Evolutionary conservation across 2,888 invertebrate species (phyloP).

Genomic region (Hydriomena furcata): DNA sequence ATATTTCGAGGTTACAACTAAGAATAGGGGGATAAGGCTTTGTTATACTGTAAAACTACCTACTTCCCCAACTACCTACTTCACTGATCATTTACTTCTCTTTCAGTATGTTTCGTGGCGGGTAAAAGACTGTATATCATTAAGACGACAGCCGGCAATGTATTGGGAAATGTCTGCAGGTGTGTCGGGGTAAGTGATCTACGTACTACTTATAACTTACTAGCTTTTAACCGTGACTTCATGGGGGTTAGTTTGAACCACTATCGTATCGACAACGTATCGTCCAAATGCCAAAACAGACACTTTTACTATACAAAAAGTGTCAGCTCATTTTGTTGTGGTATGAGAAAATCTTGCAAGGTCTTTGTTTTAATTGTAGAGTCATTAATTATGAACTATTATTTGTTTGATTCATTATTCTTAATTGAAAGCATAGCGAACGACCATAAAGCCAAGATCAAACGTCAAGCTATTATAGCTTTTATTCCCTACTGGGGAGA

Average conservation of each 20-base stretch:
- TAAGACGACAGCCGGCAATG: constrained; percentile 91
- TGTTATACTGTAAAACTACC: too few relatives aligned
- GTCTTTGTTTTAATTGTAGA: background rate
- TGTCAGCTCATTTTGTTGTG: too few relatives aligned
- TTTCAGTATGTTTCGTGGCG: constrained; percentile 90
- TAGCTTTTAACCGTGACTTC: too few relatives aligned
- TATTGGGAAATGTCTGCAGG: constrained; percentile 89
- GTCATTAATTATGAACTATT: background rate
- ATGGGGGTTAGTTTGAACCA: too few relatives aligned
- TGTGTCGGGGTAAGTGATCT: constrained; percentile 92
- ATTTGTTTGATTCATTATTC: constrained; percentile 1
- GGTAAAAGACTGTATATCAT: constrained; percentile 91
- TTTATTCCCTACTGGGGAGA: too few relatives aligned
- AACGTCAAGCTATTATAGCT: too few relatives aligned
- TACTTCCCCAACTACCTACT: background rate
- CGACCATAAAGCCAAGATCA: background rate
- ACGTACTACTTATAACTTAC: too few relatives aligned
- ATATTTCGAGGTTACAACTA: too few relatives aligned
- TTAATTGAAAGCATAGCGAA: background rate
- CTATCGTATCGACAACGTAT: too few relatives aligned
- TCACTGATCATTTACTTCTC: background rate
- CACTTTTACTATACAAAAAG: too few relatives aligned
- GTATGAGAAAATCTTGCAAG: background rate
- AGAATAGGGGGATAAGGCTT: too few relatives aligned
- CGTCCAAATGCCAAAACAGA: too few relatives aligned